Evolutionary conservation across 2,888 invertebrate species (phyloP), one percentile per base, ranked within the genome.

Genomic region (Aleiodes alternator): DNA sequence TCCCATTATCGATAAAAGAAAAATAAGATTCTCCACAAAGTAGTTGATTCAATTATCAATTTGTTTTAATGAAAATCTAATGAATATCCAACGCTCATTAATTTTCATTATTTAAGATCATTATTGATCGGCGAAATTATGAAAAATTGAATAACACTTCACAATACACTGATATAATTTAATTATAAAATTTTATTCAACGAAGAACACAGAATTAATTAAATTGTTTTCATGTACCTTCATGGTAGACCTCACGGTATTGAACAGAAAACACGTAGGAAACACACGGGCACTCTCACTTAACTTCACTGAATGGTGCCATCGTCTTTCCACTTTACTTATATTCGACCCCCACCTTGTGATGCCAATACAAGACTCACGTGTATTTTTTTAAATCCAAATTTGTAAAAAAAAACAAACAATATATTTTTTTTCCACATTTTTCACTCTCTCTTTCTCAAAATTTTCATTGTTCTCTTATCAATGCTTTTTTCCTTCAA

Each of bases 261-360:
- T 64, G 43, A 64, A 48, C 23, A 83, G 82, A 84, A 43, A 43
- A 83, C 71, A 66, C 83, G 82, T 82, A 79, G 84, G 83, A 85
- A 87, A 84, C 85, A 82, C 87, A 86, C 83, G 87, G 84, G 87
- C 87, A 89, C 89, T 89, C 89, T 89, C 89, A 89, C 89, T 89
- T 82, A 87, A 88, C 87, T 64, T 85, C 84, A 89, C 89, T 88
- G 87, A 86, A 84, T 82, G 84, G 84, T 83, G 77, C 82, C 82
- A 83, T 82, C 81, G 82, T 81, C 83, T 85, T 86, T 86, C 87
- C 85, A 56, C 85, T 86, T 84, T 85, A 87, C 87, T 86, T 89
- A 88, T 88, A 88, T 84, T 78, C 80, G 82, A 48, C 87, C 87
- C 89, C 89, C 88, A 88, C 89, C 82, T 76, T 59, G 9, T 11